phyloP scores from a whole-genome alignment of 2,888 invertebrate species.

The Nymphalis polychloros region DNA sequence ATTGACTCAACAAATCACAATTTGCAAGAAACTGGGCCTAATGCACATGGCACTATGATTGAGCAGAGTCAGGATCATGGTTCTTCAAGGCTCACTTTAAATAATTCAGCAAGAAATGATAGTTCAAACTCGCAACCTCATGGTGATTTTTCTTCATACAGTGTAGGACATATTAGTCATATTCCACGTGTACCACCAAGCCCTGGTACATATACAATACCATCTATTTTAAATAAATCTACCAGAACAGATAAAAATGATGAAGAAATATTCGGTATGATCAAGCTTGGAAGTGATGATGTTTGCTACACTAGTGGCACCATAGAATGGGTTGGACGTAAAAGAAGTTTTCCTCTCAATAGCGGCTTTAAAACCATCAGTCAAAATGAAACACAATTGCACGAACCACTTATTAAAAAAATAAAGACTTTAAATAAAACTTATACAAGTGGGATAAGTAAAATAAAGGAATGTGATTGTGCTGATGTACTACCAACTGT shows the following conservation, averaged over 20 bases:
- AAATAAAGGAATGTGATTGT: conserved; percentile 66
- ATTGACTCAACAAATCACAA: conserved; percentile 35
- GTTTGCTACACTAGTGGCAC: conserved; percentile 76
- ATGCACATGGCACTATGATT: conserved; percentile 40
- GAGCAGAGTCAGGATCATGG: conserved; percentile 26
- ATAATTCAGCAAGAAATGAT: conserved; percentile 18
- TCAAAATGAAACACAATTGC: conserved; percentile 45
- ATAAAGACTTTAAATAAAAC: conserved; percentile 50
- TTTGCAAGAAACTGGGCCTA: conserved; percentile 35
- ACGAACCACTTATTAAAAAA: conserved; percentile 56
- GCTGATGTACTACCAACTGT: conserved; percentile 74
- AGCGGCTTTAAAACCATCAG: conserved; percentile 71
- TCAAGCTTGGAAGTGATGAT: conserved; percentile 70
- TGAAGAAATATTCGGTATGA: conserved; percentile 69
- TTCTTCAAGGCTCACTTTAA: conserved; percentile 18
- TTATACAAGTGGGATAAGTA: conserved; percentile 45
- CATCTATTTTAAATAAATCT: conserved; percentile 54
- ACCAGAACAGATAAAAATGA: conserved; percentile 41
- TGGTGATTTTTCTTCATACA: conserved; percentile 44
- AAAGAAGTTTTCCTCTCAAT: conserved; percentile 69
- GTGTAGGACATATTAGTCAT: conserved; percentile 67
- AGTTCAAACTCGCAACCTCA: conserved; percentile 22
- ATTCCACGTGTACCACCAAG: conserved; percentile 67
- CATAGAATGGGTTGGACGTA: conserved; percentile 76
- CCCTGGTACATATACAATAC: conserved; percentile 63